Conservation (phyloP, 2,797 vertebrate species). For the Ispidina picta region DNA sequence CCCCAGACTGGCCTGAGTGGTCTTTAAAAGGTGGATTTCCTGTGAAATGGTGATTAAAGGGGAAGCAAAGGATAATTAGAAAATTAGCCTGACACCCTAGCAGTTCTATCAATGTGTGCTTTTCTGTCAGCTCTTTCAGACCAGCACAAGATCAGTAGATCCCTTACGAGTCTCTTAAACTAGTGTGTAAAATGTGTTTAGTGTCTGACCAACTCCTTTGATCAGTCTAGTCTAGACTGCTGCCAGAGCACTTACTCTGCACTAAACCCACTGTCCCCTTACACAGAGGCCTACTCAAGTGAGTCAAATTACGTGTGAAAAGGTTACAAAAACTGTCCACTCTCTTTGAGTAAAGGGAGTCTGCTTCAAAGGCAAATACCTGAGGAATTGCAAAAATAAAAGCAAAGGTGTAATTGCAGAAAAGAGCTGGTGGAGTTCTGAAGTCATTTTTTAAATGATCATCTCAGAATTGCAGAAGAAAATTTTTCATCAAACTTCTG, state of each 20-base stretch:
- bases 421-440: background rate
- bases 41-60: constrained; percentile 16
- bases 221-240: constrained; percentile 6
- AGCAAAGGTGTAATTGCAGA: background rate
- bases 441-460: background rate
- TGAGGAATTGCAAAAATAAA: background rate
- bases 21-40: background rate
- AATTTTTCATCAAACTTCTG: background rate
- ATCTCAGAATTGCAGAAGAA: background rate
- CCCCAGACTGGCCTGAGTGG: background rate
- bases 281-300: background rate
- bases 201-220: constrained; percentile 32
- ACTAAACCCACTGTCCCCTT: background rate
- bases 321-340: background rate
- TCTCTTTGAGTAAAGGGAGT: background rate
- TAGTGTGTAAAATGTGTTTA: background rate
- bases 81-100: background rate
- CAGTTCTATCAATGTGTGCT: background rate
- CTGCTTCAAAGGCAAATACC: background rate
- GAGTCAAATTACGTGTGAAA: constrained; percentile 1
- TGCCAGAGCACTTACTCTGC: background rate
- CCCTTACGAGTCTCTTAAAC: background rate
- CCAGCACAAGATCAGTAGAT: background rate
- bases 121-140: background rate
- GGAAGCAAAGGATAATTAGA: constrained; percentile 8